Percentiles rank a stretch among this genome's conserved stretches.
Evolutionary conservation across 2,888 invertebrate genomes (phyloP).

Genomic region (Synergus umbraculus): DNA sequence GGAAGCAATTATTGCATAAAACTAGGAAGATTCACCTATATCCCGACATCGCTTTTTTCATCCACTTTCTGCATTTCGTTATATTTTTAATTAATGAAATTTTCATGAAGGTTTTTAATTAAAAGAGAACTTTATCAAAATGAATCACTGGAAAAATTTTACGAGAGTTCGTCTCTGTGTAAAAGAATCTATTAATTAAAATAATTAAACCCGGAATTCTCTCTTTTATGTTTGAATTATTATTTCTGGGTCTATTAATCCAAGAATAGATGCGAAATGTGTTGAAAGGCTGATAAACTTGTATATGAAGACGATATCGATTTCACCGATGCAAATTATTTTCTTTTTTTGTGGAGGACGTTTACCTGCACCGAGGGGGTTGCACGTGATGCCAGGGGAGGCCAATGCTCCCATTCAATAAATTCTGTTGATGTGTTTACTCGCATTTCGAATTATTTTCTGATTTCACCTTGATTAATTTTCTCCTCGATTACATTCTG

Average conservation of each 20-base stretch:
- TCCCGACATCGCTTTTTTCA: conserved; percentile 3
- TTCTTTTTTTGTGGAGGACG: conserved; percentile 60
- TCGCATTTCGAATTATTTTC: not conserved
- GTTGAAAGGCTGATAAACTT: conserved; percentile 5
- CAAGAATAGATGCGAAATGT: conserved; percentile 1
- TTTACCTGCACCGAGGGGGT: conserved; percentile 51
- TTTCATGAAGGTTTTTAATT: not conserved
- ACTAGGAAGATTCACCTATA: conserved; percentile 25
- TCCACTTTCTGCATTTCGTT: not conserved
- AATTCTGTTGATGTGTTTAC: conserved; percentile 26
- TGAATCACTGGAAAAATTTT: not conserved
- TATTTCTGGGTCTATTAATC: not conserved
- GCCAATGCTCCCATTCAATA: conserved; percentile 14
- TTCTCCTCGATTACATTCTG: not conserved
- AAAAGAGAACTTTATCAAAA: not conserved
- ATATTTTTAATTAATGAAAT: conserved; percentile 18
- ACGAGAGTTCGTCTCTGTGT: not conserved
- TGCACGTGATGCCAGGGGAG: conserved; percentile 32
- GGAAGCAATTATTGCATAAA: conserved; percentile 12
- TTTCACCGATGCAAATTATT: conserved; percentile 62
- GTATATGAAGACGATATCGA: conserved; percentile 54
- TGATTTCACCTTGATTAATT: not conserved
- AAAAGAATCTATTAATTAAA: not conserved
- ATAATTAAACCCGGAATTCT: not conserved
- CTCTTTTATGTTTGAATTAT: no score